Percentiles rank a stretch among this genome's conserved stretches.
phyloP scores from a whole-genome alignment of 2,797 vertebrate species.

The Anabacerthia variegaticeps region DNA sequence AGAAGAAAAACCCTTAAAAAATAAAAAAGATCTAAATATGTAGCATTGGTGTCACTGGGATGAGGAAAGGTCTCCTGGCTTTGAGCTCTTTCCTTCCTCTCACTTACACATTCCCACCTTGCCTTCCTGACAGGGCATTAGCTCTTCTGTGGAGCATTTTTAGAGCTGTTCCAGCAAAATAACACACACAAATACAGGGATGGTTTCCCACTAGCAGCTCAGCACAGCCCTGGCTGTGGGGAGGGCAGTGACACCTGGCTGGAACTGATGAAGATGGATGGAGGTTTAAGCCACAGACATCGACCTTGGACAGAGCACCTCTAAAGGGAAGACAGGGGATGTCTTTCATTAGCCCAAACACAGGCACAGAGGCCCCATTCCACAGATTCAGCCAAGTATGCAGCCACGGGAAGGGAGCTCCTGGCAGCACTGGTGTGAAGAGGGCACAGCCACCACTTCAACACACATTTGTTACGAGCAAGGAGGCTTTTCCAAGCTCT shows the following conservation, averaged over 20 bases:
- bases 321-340: neutral
- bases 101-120: neutral
- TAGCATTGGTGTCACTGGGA: neutral
- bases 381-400: neutral
- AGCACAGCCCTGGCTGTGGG: neutral
- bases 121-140: neutral
- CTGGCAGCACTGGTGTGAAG: accelerated
- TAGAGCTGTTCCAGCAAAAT: neutral
- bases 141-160: neutral
- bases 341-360: neutral
- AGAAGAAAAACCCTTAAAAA: neutral
- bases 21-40: neutral
- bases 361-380: neutral
- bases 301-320: neutral
- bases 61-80: neutral
- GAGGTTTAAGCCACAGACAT: neutral
- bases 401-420: neutral
- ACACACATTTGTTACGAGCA: neutral
- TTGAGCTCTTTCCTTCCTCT: neutral
- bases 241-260: accelerated
- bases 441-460: neutral
- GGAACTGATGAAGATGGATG: neutral
- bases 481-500: neutral
- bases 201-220: neutral
- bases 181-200: neutral